Base-by-base conservation (phyloP, 2,797 vertebrate genomes). In the Lemur catta region DNA sequence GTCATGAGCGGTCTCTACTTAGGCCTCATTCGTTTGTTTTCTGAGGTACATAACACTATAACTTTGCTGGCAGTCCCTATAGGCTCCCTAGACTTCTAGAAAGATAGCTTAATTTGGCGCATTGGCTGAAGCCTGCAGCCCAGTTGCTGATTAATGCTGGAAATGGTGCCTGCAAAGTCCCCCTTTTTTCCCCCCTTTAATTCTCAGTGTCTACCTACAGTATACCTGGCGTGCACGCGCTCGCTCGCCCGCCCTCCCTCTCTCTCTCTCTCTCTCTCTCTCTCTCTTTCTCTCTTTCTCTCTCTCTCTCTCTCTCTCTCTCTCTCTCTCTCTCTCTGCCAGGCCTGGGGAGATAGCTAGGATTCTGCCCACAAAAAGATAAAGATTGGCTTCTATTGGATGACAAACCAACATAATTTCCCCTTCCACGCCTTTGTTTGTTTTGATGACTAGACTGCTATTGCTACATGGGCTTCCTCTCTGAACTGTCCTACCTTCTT, bases 391-490 rank as follows among this genome's bases (percentile, higher is more conserved):
- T 41, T 65, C 35, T 61, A 4, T 22, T 50, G 41, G 35, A 57
- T 41, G 22, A 2, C 14, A n/a, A 0, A 24, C 55, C 10, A 8
- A 7, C 6, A 0, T 9, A 2, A 2, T 14, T n/a, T 67, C 22
- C 28, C 46, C 50, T 88, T 46, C 4, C 4, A 0, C 3, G 0
- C 35, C 43, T 52, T 82, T 30, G 10, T 57, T 48, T 75, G n/a
- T 65, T 76, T n/a, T 14, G 12, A n/a, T 38, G 26, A 72, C 4
- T 28, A 17, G 7, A 26, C 59, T 59, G 15, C 38, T 78, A 7
- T 71, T 43, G n/a, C 35, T 38, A 14, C 2, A 0, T 14, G 59
- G 8, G 2, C 35, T 10, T 24, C 14, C 48, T 71, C 43, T 46
- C 50, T 24, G 28, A 20, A n/a, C 55, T 55, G n/a, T 59, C 15